Percentiles rank a stretch among this genome's conserved stretches.
Evolutionary conservation across 2,113 vertebrate genomes (phyloP).

Genomic region (Prolemur simus): DNA sequence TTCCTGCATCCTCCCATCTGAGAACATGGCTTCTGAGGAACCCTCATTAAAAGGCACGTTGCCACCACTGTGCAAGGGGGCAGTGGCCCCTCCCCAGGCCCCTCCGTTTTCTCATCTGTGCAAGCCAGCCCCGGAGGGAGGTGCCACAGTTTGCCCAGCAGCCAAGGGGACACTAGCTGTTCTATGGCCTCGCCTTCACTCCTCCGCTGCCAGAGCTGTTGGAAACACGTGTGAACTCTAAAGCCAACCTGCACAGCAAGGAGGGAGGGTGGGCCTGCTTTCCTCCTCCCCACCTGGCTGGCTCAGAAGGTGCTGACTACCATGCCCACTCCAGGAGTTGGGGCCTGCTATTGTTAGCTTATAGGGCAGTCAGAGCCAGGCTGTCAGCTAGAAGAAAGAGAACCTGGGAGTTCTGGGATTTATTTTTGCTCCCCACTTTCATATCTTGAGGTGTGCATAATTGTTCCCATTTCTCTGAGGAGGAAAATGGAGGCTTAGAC

Average conservation of each 20-base stretch:
- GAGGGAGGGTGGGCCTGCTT: background rate
- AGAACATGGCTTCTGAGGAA: constrained; percentile 54
- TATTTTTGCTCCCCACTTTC: background rate
- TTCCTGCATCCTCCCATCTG: background rate
- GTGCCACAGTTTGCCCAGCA: background rate
- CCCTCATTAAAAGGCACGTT: constrained; percentile 1
- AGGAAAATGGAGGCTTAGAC: background rate
- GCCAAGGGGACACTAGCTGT: background rate
- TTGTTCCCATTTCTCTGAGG: background rate
- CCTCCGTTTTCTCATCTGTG: background rate
- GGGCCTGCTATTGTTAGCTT: background rate
- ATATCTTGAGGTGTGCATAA: background rate
- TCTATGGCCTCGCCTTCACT: fast-evolving
- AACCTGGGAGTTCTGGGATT: background rate
- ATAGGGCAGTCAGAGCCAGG: background rate
- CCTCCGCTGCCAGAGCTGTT: background rate
- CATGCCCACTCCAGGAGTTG: background rate
- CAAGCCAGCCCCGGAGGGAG: background rate
- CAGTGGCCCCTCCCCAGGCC: background rate
- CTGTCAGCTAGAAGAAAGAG: background rate
- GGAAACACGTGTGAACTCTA: background rate
- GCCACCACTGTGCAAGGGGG: background rate
- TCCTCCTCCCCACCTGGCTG: too few relatives aligned
- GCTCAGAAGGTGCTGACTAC: fast-evolving
- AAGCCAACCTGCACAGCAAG: background rate